A percentile compares a stretch with the other conserved stretches of the same genome.
Conservation (phyloP, 1,140 invertebrate species). For the Drosophila rhopaloa region DNA sequence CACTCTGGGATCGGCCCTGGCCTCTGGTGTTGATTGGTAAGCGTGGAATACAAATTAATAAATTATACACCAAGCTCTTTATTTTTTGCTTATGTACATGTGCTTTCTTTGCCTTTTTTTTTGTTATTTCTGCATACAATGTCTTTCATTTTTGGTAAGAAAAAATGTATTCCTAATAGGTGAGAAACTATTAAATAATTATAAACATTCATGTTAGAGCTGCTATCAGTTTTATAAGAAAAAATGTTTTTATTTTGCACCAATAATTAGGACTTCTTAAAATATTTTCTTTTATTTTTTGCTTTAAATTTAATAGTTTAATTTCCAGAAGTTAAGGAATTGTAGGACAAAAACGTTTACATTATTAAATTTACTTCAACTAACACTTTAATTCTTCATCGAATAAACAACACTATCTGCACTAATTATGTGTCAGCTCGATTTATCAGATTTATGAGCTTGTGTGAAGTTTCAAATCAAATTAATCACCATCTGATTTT, state of each 20-base stretch:
- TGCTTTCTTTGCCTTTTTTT: conserved; percentile 6
- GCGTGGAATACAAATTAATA: conserved; percentile 77
- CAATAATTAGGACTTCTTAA: too few species aligned
- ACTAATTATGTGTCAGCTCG: conserved; percentile 10
- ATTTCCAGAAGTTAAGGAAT: neutral
- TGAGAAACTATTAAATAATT: neutral
- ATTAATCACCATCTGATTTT: conserved; percentile 22
- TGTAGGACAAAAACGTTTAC: neutral
- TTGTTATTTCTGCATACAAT: conserved; percentile 27
- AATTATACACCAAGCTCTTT: conserved; percentile 57
- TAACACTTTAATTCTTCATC: neutral
- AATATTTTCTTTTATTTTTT: neutral
- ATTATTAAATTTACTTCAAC: conserved; percentile 1
- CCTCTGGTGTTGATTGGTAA: conserved; percentile 44
- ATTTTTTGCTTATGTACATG: conserved; percentile 29
- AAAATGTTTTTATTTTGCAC: too few species aligned
- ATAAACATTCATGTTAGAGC: too few species aligned
- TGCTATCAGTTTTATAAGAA: too few species aligned
- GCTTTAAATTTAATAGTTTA: neutral
- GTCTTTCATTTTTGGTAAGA: neutral
- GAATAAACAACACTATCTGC: conserved; percentile 2
- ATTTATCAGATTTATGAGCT: conserved; percentile 12
- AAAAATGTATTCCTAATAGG: neutral
- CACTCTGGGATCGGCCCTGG: conserved; percentile 23
- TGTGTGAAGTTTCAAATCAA: conserved; percentile 16